Evolutionary conservation across 2,888 invertebrate species (phyloP).

Genomic region (Sylvicola fuscatus): DNA sequence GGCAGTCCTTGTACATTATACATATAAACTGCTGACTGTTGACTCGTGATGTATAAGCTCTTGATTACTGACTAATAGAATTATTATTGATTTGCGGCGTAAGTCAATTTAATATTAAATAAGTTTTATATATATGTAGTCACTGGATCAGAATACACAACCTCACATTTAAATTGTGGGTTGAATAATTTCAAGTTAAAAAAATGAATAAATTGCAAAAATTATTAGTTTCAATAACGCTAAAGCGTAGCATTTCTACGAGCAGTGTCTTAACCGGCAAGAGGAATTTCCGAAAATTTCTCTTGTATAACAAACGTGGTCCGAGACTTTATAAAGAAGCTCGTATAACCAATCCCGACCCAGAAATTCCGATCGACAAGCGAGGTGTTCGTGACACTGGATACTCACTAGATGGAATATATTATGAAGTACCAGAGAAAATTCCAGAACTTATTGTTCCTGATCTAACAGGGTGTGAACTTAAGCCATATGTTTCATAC

Average conservation of each 20-base stretch:
- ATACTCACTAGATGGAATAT: slow-evolving; percentile 31
- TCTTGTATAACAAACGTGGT: slow-evolving; percentile 55
- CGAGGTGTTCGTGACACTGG: slow-evolving; percentile 51
- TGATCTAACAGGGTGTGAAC: slow-evolving; percentile 54
- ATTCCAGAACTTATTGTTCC: slow-evolving; percentile 87
- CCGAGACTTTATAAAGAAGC: slow-evolving; percentile 37
- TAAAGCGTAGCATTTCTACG: slow-evolving; percentile 29
- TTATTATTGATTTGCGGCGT: too few relatives aligned
- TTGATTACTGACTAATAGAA: too few relatives aligned
- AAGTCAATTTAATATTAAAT: too few relatives aligned
- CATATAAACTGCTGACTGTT: too few relatives aligned
- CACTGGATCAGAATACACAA: too few relatives aligned
- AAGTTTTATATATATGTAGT: too few relatives aligned
- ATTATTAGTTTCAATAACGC: neutral
- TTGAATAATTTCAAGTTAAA: too few relatives aligned
- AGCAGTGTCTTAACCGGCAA: slow-evolving; percentile 37
- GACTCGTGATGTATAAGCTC: too few relatives aligned
- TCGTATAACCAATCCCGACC: slow-evolving; percentile 28
- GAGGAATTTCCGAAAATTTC: slow-evolving; percentile 65
- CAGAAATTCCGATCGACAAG: slow-evolving; percentile 43
- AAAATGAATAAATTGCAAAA: slow-evolving; percentile 1
- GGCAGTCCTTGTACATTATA: too few relatives aligned
- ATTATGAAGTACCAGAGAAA: slow-evolving; percentile 58
- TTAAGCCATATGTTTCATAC: slow-evolving; percentile 93
- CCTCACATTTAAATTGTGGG: too few relatives aligned